These are phyloP conservation scores for Lasioglossum vierecki DNA, from an alignment of 2,888 invertebrate genomes.

Conservation along the genomic window DNA sequence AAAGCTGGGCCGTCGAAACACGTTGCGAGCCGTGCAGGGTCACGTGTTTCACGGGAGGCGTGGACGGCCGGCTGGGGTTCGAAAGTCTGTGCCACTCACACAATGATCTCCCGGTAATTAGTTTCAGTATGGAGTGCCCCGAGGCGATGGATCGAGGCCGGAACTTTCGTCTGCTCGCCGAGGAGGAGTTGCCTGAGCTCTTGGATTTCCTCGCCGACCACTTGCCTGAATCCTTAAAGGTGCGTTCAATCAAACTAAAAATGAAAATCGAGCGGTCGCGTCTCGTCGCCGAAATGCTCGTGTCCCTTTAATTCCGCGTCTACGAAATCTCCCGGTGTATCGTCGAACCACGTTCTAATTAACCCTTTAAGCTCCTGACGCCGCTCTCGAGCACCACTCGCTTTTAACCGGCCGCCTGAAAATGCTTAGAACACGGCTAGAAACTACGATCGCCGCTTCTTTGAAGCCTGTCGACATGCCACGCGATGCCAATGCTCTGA, in stretches of 20 bases:
- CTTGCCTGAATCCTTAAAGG: slow-evolving; percentile 95
- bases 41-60: slow-evolving; percentile 21
- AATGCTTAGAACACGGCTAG: background rate
- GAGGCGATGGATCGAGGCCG: slow-evolving; percentile 83
- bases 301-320: background rate
- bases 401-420: background rate
- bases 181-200: slow-evolving; percentile 93
- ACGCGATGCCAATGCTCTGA: background rate
- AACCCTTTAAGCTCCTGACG: background rate
- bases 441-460: background rate
- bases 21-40: background rate
- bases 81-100: slow-evolving; percentile 28
- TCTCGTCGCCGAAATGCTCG: background rate
- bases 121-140: slow-evolving; percentile 82
- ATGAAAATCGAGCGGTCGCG: background rate
- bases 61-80: background rate
- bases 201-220: slow-evolving; percentile 91
- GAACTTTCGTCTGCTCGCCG: slow-evolving; percentile 94
- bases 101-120: slow-evolving; percentile 64
- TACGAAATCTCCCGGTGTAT: background rate
- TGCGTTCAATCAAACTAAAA: slow-evolving; percentile 76
- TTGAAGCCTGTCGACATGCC: background rate
- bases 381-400: background rate
- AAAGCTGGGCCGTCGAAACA: background rate
- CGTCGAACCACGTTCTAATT: background rate